A percentile compares a stretch with the other conserved stretches of the same genome.
Evolutionary conservation across 2,888 invertebrate genomes (phyloP).

Genomic region (Cephus runcator): DNA sequence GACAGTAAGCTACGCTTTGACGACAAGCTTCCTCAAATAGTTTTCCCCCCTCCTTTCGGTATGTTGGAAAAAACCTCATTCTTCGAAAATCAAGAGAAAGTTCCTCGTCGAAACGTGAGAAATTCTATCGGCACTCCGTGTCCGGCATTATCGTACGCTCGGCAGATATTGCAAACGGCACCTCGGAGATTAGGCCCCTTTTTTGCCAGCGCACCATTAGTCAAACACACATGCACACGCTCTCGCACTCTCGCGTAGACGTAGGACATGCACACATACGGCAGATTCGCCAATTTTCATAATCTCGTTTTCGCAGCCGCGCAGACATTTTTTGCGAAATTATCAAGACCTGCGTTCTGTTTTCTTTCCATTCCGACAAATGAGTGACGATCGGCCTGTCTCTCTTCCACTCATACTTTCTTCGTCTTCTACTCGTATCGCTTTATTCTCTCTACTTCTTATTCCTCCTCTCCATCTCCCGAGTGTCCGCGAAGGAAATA

Average conservation of each 20-base stretch:
- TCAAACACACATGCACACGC: constrained; percentile 8
- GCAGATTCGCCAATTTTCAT: neutral
- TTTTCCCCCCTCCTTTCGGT: neutral
- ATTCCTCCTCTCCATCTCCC: neutral
- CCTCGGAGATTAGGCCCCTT: constrained; percentile 35
- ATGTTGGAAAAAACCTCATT: neutral
- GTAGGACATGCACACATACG: neutral
- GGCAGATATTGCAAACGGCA: constrained; percentile 30
- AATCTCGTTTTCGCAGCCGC: neutral
- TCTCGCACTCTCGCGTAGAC: neutral
- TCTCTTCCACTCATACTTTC: too few relatives aligned
- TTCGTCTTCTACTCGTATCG: neutral
- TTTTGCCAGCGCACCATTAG: constrained; percentile 22
- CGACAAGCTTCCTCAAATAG: neutral
- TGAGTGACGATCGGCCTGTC: neutral
- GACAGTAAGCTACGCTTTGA: neutral
- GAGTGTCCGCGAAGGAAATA: neutral
- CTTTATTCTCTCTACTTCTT: neutral
- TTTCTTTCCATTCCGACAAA: neutral
- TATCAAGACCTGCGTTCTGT: neutral
- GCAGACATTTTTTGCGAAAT: neutral
- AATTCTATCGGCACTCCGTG: neutral
- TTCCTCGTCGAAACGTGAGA: neutral
- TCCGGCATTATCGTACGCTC: neutral
- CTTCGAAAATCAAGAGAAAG: neutral